Conservation (phyloP, 2,113 vertebrate genomes). For the Odontophorus gujanensis region DNA sequence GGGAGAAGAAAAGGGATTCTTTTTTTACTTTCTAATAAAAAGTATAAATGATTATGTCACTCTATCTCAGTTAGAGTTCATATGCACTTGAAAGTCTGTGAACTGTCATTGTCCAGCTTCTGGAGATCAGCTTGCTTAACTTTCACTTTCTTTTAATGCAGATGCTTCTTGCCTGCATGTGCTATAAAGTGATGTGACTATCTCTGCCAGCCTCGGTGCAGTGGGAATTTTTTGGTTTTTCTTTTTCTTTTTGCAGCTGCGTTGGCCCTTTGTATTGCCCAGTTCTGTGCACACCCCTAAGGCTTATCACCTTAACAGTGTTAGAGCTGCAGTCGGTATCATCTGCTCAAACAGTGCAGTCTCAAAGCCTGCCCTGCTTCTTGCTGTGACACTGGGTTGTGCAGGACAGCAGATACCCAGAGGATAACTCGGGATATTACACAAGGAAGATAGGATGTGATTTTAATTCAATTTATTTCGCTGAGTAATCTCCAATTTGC, state of each 20-base stretch:
- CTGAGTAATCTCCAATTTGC: neutral
- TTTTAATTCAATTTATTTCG: neutral
- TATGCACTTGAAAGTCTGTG: too few relatives aligned
- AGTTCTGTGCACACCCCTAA: neutral
- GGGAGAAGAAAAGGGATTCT: neutral
- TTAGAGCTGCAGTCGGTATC: neutral
- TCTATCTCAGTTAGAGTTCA: neutral
- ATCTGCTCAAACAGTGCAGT: neutral
- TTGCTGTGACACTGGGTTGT: neutral
- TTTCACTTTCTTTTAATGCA: conserved; percentile 6
- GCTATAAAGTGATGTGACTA: neutral
- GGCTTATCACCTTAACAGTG: neutral
- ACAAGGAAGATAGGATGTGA: neutral
- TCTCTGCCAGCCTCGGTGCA: neutral
- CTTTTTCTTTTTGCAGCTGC: neutral
- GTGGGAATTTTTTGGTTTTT: too few relatives aligned
- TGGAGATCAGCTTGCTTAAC: neutral
- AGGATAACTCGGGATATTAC: accelerated
- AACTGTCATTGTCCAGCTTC: neutral
- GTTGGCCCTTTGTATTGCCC: neutral
- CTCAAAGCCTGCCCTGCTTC: neutral
- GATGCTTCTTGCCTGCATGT: neutral
- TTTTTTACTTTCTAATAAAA: neutral
- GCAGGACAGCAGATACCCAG: neutral
- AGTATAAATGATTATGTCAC: neutral